These are phyloP conservation scores for Calameuta pallipes DNA, from an alignment of 2,888 invertebrate genomes.

Conservation along the genomic window DNA sequence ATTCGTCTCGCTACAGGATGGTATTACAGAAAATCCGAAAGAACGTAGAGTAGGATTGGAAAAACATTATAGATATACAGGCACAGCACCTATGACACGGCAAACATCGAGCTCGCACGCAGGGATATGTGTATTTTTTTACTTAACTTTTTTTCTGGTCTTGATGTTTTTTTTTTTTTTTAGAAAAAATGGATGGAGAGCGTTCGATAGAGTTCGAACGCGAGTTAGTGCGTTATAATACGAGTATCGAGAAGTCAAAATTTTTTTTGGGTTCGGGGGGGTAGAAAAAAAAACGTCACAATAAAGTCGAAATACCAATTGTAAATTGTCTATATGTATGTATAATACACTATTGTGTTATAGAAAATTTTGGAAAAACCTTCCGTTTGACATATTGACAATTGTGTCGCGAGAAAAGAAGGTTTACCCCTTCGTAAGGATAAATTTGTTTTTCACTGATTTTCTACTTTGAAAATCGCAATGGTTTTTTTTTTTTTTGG, in stretches of 20 bases:
- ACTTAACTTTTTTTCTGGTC: background rate
- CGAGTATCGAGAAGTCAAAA: background rate
- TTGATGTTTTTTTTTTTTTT: background rate
- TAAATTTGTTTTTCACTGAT: too few species aligned
- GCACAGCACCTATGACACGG: slow-evolving; percentile 48
- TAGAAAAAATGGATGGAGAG: background rate
- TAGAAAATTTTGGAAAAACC: background rate
- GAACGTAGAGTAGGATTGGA: slow-evolving; percentile 10
- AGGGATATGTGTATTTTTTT: background rate
- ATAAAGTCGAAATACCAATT: background rate
- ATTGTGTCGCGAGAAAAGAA: background rate
- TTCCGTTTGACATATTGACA: background rate
- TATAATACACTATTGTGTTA: background rate
- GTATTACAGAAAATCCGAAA: slow-evolving; percentile 15
- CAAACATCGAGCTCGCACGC: slow-evolving; percentile 50
- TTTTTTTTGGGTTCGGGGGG: background rate
- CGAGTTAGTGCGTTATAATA: background rate
- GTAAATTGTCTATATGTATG: background rate
- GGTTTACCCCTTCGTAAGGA: background rate
- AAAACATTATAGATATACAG: slow-evolving; percentile 27
- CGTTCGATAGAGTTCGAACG: background rate
- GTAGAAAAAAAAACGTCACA: background rate
- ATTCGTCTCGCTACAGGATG: slow-evolving; percentile 16
- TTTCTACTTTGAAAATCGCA: too few species aligned
- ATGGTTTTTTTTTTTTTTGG: too few species aligned